Percentiles rank a stretch among this genome's conserved stretches.
phyloP scores from a whole-genome alignment of 2,113 vertebrate species.

The Phainopepla nitens region DNA sequence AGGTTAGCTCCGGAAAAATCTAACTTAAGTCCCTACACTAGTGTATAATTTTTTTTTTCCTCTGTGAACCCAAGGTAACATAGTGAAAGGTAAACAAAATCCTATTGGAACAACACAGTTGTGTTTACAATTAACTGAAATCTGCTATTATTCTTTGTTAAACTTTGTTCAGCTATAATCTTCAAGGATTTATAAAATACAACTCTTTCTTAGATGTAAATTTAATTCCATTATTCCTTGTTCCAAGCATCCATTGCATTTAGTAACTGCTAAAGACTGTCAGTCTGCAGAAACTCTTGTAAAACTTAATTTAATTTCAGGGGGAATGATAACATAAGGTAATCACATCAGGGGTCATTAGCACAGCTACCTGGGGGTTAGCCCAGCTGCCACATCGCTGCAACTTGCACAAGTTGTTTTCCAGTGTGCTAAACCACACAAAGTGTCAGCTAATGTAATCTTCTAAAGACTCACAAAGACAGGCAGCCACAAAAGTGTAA shows the following conservation, averaged over 20 bases:
- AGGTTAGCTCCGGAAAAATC: background rate
- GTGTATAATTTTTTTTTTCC: background rate
- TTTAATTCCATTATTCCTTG: background rate
- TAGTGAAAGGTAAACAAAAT: background rate
- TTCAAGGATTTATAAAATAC: background rate
- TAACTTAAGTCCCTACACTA: background rate
- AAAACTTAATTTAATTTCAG: conserved; percentile 31
- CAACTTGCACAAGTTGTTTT: background rate
- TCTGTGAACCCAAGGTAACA: background rate
- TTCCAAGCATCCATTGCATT: background rate
- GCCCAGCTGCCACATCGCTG: background rate
- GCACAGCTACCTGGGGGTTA: background rate
- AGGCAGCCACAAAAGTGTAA: background rate
- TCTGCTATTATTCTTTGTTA: background rate
- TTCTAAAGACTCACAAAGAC: background rate
- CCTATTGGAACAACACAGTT: background rate
- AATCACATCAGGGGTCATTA: conserved; percentile 10
- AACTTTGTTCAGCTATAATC: background rate
- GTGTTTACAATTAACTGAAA: background rate
- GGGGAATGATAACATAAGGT: background rate
- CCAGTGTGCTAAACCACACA: background rate
- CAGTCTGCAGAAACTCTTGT: background rate
- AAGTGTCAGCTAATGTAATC: background rate
- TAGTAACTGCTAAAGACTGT: background rate
- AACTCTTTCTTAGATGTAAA: background rate